These are phyloP conservation scores for Eupithecia exiguata DNA, from an alignment of 2,888 invertebrate genomes.

Conservation along the genomic window DNA sequence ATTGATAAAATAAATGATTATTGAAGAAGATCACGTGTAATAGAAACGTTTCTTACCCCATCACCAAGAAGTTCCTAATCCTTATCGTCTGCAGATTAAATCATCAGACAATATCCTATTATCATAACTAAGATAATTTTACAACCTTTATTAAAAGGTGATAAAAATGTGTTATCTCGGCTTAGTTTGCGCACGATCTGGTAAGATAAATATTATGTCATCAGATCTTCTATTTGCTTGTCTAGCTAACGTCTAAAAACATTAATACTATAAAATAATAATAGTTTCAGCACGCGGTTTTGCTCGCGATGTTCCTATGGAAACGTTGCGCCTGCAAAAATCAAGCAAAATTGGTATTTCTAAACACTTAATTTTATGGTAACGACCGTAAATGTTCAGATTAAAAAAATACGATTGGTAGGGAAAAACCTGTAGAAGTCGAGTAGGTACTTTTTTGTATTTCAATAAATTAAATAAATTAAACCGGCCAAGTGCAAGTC, in stretches of 20 bases:
- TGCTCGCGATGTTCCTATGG: background rate
- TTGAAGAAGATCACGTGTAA: background rate
- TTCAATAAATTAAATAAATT: too few species aligned
- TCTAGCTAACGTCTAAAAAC: background rate
- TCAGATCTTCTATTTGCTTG: background rate
- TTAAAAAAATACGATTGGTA: too few species aligned
- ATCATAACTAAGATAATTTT: constrained; percentile 19
- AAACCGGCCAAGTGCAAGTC: too few species aligned
- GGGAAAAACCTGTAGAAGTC: too few species aligned
- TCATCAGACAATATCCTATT: constrained; percentile 17
- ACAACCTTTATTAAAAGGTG: background rate
- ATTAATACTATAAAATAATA: background rate
- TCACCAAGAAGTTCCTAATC: constrained; percentile 22
- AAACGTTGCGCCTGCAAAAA: background rate
- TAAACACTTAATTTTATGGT: too few species aligned
- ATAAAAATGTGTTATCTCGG: constrained; percentile 16
- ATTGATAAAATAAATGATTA: too few species aligned
- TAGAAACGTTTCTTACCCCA: constrained; percentile 3
- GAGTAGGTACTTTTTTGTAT: too few species aligned
- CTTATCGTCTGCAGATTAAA: constrained; percentile 5
- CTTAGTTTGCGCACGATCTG: background rate
- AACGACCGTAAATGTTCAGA: too few species aligned
- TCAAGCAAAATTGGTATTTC: too few species aligned
- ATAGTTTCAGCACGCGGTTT: background rate
- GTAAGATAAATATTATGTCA: background rate